Evolutionary conservation across 2,888 invertebrate genomes (phyloP), one percentile per base, ranked within the genome.

Genomic region (Myopa tessellatipennis): DNA sequence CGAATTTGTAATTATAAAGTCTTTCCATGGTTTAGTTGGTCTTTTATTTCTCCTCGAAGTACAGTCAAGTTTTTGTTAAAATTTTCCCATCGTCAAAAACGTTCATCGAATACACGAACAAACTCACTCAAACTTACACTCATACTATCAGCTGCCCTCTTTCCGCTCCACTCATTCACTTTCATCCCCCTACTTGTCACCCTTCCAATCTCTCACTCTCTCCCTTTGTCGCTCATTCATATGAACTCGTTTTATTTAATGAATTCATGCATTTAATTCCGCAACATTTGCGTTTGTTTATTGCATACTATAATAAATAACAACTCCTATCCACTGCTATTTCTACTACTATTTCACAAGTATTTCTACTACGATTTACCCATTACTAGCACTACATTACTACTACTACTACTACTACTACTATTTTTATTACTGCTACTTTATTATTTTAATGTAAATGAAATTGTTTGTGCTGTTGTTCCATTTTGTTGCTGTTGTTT

Each of bases 251-350:
- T 74, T 65, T 52, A 65, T 74, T 74, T 52, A 74, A 65, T 65
- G 74, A 74, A 63, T 52, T 74, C 65, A 26, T 65, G 65, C 65
- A 34, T 65, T 74, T 74, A 52, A 65, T 74, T 74, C 74, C 74
- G 50, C 63, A 65, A 65, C 74, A 65, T 74, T 74, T 74, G 52
- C 74, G 26, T 63, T 65, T 36, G 52, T 74, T 74, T 63, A 74
- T 65, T 10, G 65, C 65, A 14, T 34, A 72, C 40, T 16, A n/a
- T 26, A 14, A 16, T 14, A 16, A 36, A 18, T 45, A 36, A 65
- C 50, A 52, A 55, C 50, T 26, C 4, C 12, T 34, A 50, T 70
- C 55, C n/a, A 70, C 69, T 26, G 4, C 65, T 65, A 34, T 38
- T 45, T 3, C 26, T 3, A 63, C 63, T 18, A 26, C 34, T 34